Percentiles rank a stretch among this genome's conserved stretches.
Conservation (phyloP, 2,797 vertebrate species). For the Acomys russatus region DNA sequence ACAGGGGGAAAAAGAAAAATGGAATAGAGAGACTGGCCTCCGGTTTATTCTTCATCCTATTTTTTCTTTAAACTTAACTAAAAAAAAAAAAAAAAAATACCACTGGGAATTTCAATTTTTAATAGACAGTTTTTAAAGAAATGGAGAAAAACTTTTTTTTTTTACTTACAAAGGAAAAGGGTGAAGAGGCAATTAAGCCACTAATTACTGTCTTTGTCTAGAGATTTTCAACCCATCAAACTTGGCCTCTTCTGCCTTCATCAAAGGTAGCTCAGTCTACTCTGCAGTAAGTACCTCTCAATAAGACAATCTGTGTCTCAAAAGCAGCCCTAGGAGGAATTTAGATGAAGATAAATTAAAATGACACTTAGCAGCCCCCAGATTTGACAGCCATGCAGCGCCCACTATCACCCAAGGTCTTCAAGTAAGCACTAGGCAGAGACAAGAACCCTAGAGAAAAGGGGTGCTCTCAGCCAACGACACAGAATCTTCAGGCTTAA, state of each 20-base stretch:
- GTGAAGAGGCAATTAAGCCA: conserved; percentile 84
- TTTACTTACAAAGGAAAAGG: conserved; percentile 75
- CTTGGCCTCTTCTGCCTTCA: conserved; percentile 80
- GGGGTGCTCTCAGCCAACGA: background rate
- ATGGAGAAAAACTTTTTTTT: conserved; percentile 66
- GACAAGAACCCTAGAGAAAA: background rate
- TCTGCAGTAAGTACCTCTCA: conserved; percentile 82
- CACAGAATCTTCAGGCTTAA: background rate
- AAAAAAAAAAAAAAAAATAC: conserved; percentile 86
- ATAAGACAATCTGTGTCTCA: conserved; percentile 81
- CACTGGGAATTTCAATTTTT: conserved; percentile 80
- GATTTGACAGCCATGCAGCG: conserved; percentile 75
- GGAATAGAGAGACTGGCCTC: conserved; percentile 87
- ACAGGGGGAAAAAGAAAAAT: conserved; percentile 77
- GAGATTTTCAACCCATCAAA: conserved; percentile 79
- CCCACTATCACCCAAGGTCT: conserved; percentile 62
- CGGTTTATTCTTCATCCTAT: conserved; percentile 78
- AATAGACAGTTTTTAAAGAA: conserved; percentile 70
- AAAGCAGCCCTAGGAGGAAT: conserved; percentile 76
- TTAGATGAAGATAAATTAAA: conserved; percentile 82
- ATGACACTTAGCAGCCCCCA: conserved; percentile 73
- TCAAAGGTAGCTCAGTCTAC: conserved; percentile 73
- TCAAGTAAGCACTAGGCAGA: background rate
- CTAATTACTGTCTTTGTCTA: conserved; percentile 87
- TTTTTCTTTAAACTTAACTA: conserved; percentile 75